These are phyloP conservation scores for Oscheius myriophilus DNA, from an alignment of 2,888 invertebrate species.

Conservation along the genomic window DNA sequence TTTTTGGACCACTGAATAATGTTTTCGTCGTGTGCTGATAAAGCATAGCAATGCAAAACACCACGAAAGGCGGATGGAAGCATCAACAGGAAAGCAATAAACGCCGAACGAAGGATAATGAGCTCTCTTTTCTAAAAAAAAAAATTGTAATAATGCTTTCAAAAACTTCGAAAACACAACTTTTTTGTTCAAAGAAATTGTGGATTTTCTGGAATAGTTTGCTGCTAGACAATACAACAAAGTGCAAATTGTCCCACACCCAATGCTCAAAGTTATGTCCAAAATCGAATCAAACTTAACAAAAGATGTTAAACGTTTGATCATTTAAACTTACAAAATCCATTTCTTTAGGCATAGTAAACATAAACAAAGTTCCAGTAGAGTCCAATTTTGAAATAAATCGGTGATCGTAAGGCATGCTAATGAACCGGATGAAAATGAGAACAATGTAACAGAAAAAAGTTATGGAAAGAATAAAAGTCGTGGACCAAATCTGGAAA, in stretches of 20 bases:
- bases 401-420: background rate
- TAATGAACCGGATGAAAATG: background rate
- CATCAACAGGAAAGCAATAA: constrained; percentile 17
- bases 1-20: background rate
- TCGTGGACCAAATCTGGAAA: constrained; percentile 14
- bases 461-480: background rate
- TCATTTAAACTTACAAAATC: constrained; percentile 11
- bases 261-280: constrained; percentile 18
- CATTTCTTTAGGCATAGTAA: constrained; percentile 11
- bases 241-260: constrained; percentile 6
- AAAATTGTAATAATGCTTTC: background rate
- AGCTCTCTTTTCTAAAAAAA: constrained; percentile 15
- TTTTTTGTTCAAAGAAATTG: constrained; percentile 13
- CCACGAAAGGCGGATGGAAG: constrained; percentile 16
- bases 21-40: background rate
- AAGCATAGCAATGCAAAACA: constrained; percentile 9
- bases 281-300: constrained; percentile 16
- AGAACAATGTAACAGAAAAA: background rate
- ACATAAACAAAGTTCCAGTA: constrained; percentile 6
- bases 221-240: constrained; percentile 14
- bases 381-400: constrained; percentile 2
- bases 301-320: background rate
- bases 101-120: constrained; percentile 17
- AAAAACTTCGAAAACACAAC: background rate
- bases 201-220: background rate